Evolutionary conservation across 2,888 invertebrate species (phyloP), one percentile per base, ranked within the genome.

Genomic region (Neoascia interrupta): DNA sequence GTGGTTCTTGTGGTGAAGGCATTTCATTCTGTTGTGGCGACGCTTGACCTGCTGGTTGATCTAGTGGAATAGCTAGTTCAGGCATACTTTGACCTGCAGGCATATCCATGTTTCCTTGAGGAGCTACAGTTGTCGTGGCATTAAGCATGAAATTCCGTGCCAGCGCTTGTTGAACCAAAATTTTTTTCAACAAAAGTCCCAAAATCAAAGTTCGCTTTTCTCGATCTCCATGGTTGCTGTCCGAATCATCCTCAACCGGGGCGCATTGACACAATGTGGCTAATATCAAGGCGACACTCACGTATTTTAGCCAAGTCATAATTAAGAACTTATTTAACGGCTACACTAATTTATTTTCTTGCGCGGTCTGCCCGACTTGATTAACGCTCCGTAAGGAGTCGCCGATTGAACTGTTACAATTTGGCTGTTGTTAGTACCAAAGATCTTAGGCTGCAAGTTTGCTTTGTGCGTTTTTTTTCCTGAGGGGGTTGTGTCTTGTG

Each of bases 391-490:
- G 68, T 43, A 51, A 79, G 79, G 73, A 79, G 73, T 66, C 56
- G 49, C 37, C 66, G 56, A 73, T 54, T 79, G 73, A 79, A 79
- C 79, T 79, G 79, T 61, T 61, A 39, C 61, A 66, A 58, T 72
- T 56, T 49, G 54, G 28, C 15, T 10, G 13, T 11, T 11, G 11
- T 5, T 10, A 19, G 31, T 6, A 31, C n/a, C 49, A 34, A 58
- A 75, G 37, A 53, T 16, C 31, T 31, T 58, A 41, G n/a, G n/a
- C n/a, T n/a, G n/a, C 79, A 53, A 56, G 73, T 73, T 73, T 60
- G 11, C 13, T 43, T 19, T 58, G 11, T 19, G 8, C n/a, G 11
- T 28, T 45, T 37, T 53, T 21, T 23, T 16, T 34, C 15, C n/a
- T 19, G 21, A 63, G 64, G 64, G 54, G 70, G 53, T 58, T 63